Conservation (phyloP, 2,888 invertebrate species). For the Drosophila cognata region DNA sequence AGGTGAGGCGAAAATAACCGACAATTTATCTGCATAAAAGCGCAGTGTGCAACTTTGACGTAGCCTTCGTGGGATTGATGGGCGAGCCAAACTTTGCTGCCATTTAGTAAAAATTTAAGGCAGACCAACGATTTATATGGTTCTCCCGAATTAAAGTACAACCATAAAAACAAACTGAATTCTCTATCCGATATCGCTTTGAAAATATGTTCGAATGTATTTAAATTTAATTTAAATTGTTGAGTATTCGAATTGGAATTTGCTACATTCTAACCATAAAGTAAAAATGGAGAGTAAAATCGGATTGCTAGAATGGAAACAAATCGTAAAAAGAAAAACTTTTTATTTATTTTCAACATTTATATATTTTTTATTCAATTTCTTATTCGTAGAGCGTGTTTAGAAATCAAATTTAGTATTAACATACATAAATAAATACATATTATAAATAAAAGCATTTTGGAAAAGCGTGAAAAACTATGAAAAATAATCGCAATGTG, state of each 20-base stretch:
- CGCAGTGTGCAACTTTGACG: constrained; percentile 80
- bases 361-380: background rate
- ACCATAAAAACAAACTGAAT: background rate
- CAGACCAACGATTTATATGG: constrained; percentile 24
- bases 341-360: background rate
- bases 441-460: background rate
- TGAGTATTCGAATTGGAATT: background rate
- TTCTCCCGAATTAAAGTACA: constrained; percentile 18
- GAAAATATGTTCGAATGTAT: background rate
- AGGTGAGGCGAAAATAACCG: constrained; percentile 66
- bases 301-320: background rate
- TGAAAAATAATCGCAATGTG: background rate
- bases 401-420: background rate
- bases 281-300: background rate
- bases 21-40: constrained; percentile 81
- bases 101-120: constrained; percentile 54
- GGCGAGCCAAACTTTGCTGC: constrained; percentile 69
- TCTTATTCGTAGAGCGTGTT: background rate
- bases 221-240: background rate
- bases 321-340: background rate
- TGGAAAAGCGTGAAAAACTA: background rate
- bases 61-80: constrained; percentile 69
- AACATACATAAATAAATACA: background rate
- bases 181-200: background rate
- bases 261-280: background rate